Conservation (phyloP, 2,113 vertebrate species). For the Triplophysa siluroides region DNA sequence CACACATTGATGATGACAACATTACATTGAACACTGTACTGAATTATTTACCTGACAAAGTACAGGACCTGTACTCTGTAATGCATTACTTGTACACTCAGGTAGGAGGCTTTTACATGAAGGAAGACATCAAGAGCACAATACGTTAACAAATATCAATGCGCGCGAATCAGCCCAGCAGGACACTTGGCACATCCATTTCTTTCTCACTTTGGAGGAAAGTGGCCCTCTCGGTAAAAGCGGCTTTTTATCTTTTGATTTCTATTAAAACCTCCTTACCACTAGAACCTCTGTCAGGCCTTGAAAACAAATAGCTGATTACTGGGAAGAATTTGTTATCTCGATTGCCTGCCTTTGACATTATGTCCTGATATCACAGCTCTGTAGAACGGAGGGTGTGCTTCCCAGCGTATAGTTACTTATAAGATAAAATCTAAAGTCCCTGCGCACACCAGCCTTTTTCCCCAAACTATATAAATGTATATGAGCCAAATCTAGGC, state of each 20-base stretch:
- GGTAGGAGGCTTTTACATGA: constrained; percentile 3
- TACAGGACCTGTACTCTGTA: background rate
- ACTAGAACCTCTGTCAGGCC: constrained; percentile 54
- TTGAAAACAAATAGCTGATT: constrained; percentile 69
- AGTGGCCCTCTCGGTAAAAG: constrained; percentile 44
- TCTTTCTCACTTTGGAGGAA: constrained; percentile 38
- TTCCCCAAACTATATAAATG: constrained; percentile 77
- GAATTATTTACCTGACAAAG: constrained; percentile 13
- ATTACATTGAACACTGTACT: background rate
- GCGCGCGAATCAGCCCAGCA: constrained; percentile 29
- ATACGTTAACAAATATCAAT: background rate
- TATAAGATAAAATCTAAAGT: constrained; percentile 73
- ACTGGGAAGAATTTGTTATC: constrained; percentile 65
- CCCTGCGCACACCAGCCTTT: constrained; percentile 43
- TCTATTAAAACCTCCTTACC: constrained; percentile 57
- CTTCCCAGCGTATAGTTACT: constrained; percentile 61
- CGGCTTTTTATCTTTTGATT: constrained; percentile 58
- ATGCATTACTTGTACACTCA: background rate
- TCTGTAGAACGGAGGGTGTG: constrained; percentile 53
- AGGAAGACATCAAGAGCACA: constrained; percentile 3
- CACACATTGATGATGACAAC: constrained; percentile 5
- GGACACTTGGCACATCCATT: constrained; percentile 10
- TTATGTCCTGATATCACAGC: constrained; percentile 59
- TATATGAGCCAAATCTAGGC: constrained; percentile 75
- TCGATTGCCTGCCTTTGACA: constrained; percentile 64